Percentiles rank a stretch among this genome's conserved stretches.
phyloP scores from a whole-genome alignment of 2,888 invertebrate species.

The Drosophila eohydei region DNA sequence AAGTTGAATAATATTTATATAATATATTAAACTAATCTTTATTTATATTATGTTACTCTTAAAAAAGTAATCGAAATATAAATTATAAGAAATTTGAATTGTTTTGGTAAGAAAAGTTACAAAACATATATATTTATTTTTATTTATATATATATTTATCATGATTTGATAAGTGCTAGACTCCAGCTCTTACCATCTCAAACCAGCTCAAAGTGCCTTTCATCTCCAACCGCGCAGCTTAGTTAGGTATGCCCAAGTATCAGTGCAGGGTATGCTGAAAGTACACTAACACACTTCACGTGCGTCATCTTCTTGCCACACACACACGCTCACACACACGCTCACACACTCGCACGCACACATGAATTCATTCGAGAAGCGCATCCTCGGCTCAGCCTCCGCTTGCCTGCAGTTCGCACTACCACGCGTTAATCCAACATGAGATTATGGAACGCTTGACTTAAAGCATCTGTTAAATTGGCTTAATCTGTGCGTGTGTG shows the following conservation, averaged over 20 bases:
- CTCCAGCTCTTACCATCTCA: background rate
- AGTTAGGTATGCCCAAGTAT: background rate
- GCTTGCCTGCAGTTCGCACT: conserved; percentile 57
- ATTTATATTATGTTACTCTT: too few species aligned
- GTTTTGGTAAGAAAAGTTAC: too few species aligned
- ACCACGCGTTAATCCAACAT: conserved; percentile 67
- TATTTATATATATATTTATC: too few species aligned
- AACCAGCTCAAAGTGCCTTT: background rate
- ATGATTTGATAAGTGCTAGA: background rate
- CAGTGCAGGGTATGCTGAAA: conserved; percentile 32
- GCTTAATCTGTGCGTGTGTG: conserved; percentile 72
- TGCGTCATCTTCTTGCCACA: conserved; percentile 40
- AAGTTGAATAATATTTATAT: background rate
- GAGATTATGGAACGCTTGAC: conserved; percentile 74
- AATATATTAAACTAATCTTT: background rate
- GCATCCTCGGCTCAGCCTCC: conserved; percentile 14
- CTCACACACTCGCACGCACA: background rate
- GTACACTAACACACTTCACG: background rate
- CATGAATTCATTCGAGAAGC: conserved; percentile 8
- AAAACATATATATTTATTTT: too few species aligned
- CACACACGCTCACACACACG: conserved; percentile 7
- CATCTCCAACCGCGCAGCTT: background rate
- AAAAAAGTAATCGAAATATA: too few species aligned
- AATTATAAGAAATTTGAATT: too few species aligned
- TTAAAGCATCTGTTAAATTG: conserved; percentile 82